Base-by-base conservation (phyloP, 2,888 invertebrate species). In the Plagodis pulveraria region DNA sequence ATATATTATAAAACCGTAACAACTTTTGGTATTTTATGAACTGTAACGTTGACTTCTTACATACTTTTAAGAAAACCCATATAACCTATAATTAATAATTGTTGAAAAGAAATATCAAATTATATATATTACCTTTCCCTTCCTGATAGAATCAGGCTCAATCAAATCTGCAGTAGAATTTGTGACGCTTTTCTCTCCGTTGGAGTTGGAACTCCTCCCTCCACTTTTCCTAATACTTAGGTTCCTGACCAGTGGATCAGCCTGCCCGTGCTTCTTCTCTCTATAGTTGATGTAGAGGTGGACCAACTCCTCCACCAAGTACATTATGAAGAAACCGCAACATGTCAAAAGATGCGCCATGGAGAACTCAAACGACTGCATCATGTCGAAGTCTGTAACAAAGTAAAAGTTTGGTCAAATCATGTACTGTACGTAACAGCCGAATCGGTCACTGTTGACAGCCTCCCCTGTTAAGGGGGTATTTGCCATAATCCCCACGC, bases 231-330 rank as follows among this genome's bases (percentile, higher is more conserved):
- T 80, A 32, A 93, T 73, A 65, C 93, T 93, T 10, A 93, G 73
- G 65, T 91, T 92, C 58, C 93, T 81, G 38, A 91, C 92, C 0
- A 93, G 75, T 0, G 85, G 86, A 10, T 86, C 65, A 0, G 70
- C 54, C 22, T 77, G 70, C 0, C 86, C 85, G 58, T 77, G 83
- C 58, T 70, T 84, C 62, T 80, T 85, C 71, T 93, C 93, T 45
- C 94, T 83, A 6, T 85, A 78, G 74, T 94, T 93, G 51, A 97
- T 90, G 77, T 96, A 95, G 49, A 94, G 78, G 75, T 97, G 97
- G 2, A 97, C 96, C 49, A 95, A 70, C 76, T 97, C 97, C 71
- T 97, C 97, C n/a, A 97, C 94, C 7, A 96, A 86, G 77, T 96
- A 96, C 94, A 96, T 96, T 33, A 94, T 84, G 83, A 96, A 96